A percentile compares a stretch with the other conserved stretches of the same genome.
Evolutionary conservation across 2,113 vertebrate species (phyloP).

Genomic region (Cheirogaleus medius): DNA sequence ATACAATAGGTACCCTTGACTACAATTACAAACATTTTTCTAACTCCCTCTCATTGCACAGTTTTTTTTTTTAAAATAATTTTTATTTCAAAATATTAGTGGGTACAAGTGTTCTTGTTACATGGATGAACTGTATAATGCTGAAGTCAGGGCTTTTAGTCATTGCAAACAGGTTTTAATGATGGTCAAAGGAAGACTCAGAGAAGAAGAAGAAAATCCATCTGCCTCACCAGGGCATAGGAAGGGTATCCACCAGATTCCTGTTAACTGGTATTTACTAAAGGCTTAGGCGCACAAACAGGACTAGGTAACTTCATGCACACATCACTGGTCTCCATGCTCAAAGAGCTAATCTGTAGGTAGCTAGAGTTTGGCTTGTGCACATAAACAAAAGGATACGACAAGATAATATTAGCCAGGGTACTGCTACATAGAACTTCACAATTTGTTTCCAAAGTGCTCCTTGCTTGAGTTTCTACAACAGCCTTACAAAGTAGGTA

Average conservation of each 20-base stretch:
- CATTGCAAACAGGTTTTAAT: background rate
- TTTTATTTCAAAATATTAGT: no score
- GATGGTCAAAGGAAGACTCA: background rate
- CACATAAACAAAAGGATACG: conserved; percentile 27
- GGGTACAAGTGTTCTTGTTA: no score
- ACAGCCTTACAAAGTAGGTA: background rate
- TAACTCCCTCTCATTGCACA: background rate
- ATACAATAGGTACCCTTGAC: background rate
- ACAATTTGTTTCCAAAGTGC: background rate
- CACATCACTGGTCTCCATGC: background rate
- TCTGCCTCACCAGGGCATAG: background rate
- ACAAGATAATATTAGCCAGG: background rate
- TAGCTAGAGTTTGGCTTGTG: background rate
- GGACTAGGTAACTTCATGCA: background rate
- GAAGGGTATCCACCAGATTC: background rate
- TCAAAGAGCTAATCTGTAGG: background rate
- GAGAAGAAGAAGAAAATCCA: background rate
- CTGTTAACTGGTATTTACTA: background rate
- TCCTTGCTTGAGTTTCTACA: background rate
- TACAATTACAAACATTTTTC: background rate
- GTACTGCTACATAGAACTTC: background rate
- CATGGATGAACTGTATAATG: no score
- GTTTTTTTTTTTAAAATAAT: background rate
- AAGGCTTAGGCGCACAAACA: background rate
- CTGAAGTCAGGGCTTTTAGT: background rate